Base-by-base conservation (phyloP, 2,888 invertebrate species). In the Lagria hirta region DNA sequence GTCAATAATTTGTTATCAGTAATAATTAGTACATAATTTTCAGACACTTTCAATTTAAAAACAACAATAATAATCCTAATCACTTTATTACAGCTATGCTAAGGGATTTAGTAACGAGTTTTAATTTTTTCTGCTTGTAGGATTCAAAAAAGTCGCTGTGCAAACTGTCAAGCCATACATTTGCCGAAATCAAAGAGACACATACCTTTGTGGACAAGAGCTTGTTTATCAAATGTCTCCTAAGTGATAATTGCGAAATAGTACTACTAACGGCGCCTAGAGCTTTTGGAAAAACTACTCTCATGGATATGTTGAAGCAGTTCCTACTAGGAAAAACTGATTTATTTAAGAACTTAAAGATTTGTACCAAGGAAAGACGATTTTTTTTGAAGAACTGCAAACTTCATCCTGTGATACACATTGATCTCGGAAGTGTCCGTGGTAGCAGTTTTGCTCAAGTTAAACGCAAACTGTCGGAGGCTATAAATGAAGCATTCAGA, bases 361-460 rank as follows among this genome's bases (percentile, higher is more conserved):
- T 46, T 46, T 42, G 29, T 42, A 46, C 42, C 21, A 32, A 46
- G 27, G 36, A 46, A 42, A 22, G 7, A 46, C 35, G 21, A 41
- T 46, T 46, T 46, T 46, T 46, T 46, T 46, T 36, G 15, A 46
- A 46, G 42, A 5, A 46, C 46, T 46, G 42, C 47, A 47, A 36
- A 43, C 30, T 14, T 47, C 47, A 42, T 47, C 47, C 47, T 43
- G 47, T 47, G 30, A 47, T 47, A 15, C 47, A 47, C 43, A 47
- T 41, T 43, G 42, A 47, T 42, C 43, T 47, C 23, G 37, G 47
- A 34, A 22, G 6, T 26, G 47, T 47, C 43, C 27, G 43, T 37
- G 42, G 43, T 33, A 37, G 28, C 34, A 47, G 17, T 47, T 47
- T 43, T 43, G 33, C 37, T 43, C 24, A 32, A 26, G 47, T 47